Base-by-base conservation (phyloP, 1,140 invertebrate genomes). In the Lethrus apterus region DNA sequence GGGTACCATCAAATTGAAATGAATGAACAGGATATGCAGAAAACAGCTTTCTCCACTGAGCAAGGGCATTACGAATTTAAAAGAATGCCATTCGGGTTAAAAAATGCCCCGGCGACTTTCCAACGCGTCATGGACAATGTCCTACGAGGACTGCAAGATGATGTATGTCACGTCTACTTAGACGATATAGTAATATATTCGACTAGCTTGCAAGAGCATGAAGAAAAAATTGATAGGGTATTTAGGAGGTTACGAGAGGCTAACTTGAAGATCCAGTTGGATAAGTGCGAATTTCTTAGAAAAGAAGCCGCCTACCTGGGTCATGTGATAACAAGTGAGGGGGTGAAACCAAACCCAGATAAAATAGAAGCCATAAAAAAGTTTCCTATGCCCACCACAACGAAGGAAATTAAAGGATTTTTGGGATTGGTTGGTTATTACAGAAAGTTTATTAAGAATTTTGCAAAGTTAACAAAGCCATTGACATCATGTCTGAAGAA, bases 1-100 rank as follows among this genome's bases (percentile, higher is more conserved):
- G 75, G 75, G 3, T 79, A 71, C 60, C 70, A 67, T 55, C 74
- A 79, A 52, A 63, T 78, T 9, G 47, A 55, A 8, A 53, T 77
- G 9, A 48, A 65, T 15, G 30, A 53, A 18, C 48, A 63, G 9
- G 62, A 66, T 44, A 55, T 29, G 9, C 36, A 56, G 4, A 73
- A 73, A 54, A 70, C 69, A 0, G 68, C 65, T 20, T 40, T 40
- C 14, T 13, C 19, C 10, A 40, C 36, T 4, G 36, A 40, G 2
- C 19, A 40, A 40, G 36, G 36, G 2, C 36, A 40, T 24, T 40
- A 40, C 14, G 19, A 40, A 11, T 40, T 24, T 26, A 40, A 21
- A 14, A 40, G 36, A 24, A 40, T 40, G 36, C 36, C 36, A 2
- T 38, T 38, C 13, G 35, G 35, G 7, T 21, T 38, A 13, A 38